Conservation (phyloP, 2,888 invertebrate genomes). For the Andrena bicolor region DNA sequence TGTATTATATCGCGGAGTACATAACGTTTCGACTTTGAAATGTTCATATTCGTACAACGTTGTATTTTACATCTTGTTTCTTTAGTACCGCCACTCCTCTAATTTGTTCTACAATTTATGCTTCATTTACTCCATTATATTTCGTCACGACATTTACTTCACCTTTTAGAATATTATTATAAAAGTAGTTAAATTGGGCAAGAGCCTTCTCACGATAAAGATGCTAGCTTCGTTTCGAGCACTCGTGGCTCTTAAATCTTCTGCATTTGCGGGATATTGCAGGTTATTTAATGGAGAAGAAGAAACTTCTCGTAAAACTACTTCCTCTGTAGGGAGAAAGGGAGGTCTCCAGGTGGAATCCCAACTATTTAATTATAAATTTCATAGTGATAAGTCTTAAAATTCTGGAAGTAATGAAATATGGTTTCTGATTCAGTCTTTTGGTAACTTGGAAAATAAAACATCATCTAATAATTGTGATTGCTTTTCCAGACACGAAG, state of each 20-base stretch:
- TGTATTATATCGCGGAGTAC: neutral
- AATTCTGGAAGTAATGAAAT: no score
- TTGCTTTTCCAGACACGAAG: no score
- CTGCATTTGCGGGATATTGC: conserved; percentile 50
- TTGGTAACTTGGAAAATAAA: no score
- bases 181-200: conserved; percentile 49
- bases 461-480: no score
- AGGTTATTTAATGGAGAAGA: conserved; percentile 42
- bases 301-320: conserved; percentile 6
- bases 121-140: conserved; percentile 17
- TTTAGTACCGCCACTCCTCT: neutral
- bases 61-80: neutral
- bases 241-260: conserved; percentile 63
- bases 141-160: conserved; percentile 60
- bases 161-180: conserved; percentile 60
- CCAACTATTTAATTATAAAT: no score
- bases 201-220: conserved; percentile 55
- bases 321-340: no score
- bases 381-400: no score
- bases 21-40: neutral
- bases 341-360: no score
- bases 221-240: conserved; percentile 59
- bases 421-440: no score
- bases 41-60: neutral
- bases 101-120: conserved; percentile 18